Evolutionary conservation across 37 sponge, comb jelly and placozoan species (phyloP).

Genomic region (Ephydatia muelleri): DNA sequence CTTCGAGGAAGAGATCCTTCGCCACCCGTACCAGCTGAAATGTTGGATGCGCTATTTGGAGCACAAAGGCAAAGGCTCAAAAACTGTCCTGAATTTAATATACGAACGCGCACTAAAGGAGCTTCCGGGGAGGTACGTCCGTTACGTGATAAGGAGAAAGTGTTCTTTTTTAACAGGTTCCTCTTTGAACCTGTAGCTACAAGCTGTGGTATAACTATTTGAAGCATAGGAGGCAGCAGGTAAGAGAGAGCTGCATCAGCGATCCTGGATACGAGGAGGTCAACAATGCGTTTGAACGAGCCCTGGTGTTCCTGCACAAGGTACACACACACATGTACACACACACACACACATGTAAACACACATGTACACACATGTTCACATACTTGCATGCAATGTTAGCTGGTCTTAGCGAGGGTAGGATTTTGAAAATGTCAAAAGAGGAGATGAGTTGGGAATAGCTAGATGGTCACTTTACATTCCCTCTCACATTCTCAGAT

Average conservation of each 20-base stretch:
- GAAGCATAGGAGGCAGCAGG: conserved; percentile 78
- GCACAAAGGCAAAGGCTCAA: conserved; percentile 80
- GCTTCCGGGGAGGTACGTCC: conserved; percentile 90
- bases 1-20: conserved; percentile 94
- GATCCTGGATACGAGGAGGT: conserved; percentile 91
- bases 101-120: conserved; percentile 94
- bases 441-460: too few species aligned
- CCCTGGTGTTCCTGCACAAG: conserved; percentile 97
- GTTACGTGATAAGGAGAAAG: neutral
- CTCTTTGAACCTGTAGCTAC: conserved; percentile 69
- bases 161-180: neutral
- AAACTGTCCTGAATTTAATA: conserved; percentile 79
- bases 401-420: neutral
- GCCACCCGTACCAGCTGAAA: conserved; percentile 96
- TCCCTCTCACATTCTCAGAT: conserved; percentile 54
- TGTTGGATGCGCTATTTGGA: conserved; percentile 94
- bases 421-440: neutral
- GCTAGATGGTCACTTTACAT: too few species aligned
- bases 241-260: conserved; percentile 73
- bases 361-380: neutral
- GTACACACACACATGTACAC: too few species aligned
- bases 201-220: conserved; percentile 99
- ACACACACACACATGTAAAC: neutral
- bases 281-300: conserved; percentile 95
- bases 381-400: neutral